Base-by-base conservation (phyloP, 2,888 invertebrate genomes). In the Synergus gifuensis region DNA sequence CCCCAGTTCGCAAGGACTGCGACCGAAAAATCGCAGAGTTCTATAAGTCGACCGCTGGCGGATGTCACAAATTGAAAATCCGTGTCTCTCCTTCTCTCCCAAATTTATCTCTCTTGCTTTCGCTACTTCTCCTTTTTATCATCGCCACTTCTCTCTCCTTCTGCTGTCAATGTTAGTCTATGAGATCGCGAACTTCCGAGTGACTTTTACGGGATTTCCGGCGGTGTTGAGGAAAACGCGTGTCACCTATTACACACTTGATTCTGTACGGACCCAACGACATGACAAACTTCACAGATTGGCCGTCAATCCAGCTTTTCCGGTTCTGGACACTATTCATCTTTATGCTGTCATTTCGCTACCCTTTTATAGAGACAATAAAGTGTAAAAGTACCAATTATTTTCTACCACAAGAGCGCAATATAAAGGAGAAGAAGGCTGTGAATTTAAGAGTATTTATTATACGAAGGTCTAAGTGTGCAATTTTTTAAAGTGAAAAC, bases 51-150 rank as follows among this genome's bases (percentile, higher is more conserved):
- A 83, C 80, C 77, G 73, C 79, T 79, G 77, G 83, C 81, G 84
- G 83, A 85, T 85, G 86, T 87, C 83, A 87, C 85, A 87, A 88
- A 90, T 89, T 88, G 89, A 87, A 89, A 87, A 86, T 88, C 85
- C 86, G 83, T 87, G 87, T 85, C 85, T 81, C 81, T 83, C 81
- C 79, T 84, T 81, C 76, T 62, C 79, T 54, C 63, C 76, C 73
- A 77, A 77, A 46, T 83, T 80, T 67, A 63, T 76, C 69, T 77
- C 80, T 77, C 79, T 79, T 40, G 44, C 54, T 60, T 76, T 66
- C 18, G 22, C 42, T 76, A 18, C 49, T 73, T 54, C 22, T 14
- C 49, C 36, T n/a, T 73, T 73, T 73, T 73, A 54, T 73, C 49
- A 40, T n/a, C 49, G n/a, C 36, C 16, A 54, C 73, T 73, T 49